Evolutionary conservation across 2,113 vertebrate genomes (phyloP).

Genomic region (Ceyx melanurus): DNA sequence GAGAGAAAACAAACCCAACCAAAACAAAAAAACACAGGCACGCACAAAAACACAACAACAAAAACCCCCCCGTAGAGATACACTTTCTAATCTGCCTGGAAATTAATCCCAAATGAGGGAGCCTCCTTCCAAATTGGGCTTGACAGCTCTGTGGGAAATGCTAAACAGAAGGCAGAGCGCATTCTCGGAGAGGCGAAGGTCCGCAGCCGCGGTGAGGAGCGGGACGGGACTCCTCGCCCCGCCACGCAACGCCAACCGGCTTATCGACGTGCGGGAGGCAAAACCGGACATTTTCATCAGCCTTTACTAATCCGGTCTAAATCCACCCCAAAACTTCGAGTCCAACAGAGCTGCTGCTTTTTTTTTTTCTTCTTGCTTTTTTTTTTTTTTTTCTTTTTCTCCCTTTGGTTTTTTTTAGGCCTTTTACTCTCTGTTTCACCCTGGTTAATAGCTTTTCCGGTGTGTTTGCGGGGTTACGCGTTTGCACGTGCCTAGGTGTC

Average conservation of each 20-base stretch:
- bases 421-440: neutral
- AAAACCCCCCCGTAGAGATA: neutral
- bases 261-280: neutral
- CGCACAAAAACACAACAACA: too few relatives aligned
- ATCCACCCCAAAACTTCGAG: neutral
- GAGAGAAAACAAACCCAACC: too few relatives aligned
- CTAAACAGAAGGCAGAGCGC: conserved; percentile 36
- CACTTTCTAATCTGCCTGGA: conserved; percentile 37
- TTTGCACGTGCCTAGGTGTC: neutral
- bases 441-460: too few relatives aligned
- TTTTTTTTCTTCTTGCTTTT: neutral
- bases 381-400: neutral
- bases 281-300: neutral
- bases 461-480: neutral
- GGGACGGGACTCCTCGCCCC: neutral
- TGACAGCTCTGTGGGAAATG: conserved; percentile 63
- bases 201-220: neutral
- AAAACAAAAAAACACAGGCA: too few relatives aligned
- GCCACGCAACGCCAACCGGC: neutral
- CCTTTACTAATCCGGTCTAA: neutral
- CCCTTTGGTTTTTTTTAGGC: neutral
- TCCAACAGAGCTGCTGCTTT: neutral
- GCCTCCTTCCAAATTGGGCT: conserved; percentile 27
- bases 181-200: neutral
- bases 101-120: conserved; percentile 64